Percentiles rank a stretch among this genome's conserved stretches.
These are phyloP conservation scores for Drosophila albomicans DNA, from an alignment of 1,140 invertebrate genomes.

Conservation along the genomic window DNA sequence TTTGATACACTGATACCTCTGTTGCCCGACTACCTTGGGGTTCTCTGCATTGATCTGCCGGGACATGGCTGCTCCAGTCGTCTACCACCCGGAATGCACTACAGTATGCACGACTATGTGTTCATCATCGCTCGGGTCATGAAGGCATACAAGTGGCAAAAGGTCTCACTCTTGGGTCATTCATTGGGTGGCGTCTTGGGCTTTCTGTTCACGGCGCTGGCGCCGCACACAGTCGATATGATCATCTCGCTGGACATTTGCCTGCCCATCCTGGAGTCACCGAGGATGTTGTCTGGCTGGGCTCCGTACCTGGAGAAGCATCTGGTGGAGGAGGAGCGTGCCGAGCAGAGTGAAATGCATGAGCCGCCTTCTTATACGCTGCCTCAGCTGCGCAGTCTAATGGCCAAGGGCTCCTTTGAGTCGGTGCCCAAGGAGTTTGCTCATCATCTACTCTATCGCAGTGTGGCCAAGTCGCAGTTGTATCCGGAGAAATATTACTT, in stretches of 20 bases:
- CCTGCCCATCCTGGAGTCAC: conserved; percentile 69
- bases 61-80: conserved; percentile 90
- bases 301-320: conserved; percentile 85
- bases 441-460: conserved; percentile 87
- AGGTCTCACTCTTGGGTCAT: conserved; percentile 88
- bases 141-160: conserved; percentile 88
- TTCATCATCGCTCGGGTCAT: conserved; percentile 86
- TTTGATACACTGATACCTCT: conserved; percentile 89
- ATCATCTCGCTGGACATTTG: conserved; percentile 87
- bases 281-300: neutral
- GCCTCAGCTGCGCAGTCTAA: conserved; percentile 86
- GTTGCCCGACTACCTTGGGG: conserved; percentile 86
- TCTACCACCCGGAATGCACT: conserved; percentile 87
- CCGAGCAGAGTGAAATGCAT: conserved; percentile 32
- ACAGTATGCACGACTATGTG: conserved; percentile 86
- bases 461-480: conserved; percentile 85
- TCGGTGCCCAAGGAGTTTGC: conserved; percentile 86
- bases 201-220: conserved; percentile 86
- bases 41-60: conserved; percentile 89
- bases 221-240: conserved; percentile 87
- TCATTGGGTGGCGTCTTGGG: conserved; percentile 88
- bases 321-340: conserved; percentile 58
- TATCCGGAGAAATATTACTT: conserved; percentile 87
- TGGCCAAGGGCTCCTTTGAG: conserved; percentile 85
- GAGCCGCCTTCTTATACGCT: conserved; percentile 87